Percentiles rank a stretch among this genome's conserved stretches.
Conservation (phyloP, 64 coral and sea anemone genomes). For the Montipora capricornis region DNA sequence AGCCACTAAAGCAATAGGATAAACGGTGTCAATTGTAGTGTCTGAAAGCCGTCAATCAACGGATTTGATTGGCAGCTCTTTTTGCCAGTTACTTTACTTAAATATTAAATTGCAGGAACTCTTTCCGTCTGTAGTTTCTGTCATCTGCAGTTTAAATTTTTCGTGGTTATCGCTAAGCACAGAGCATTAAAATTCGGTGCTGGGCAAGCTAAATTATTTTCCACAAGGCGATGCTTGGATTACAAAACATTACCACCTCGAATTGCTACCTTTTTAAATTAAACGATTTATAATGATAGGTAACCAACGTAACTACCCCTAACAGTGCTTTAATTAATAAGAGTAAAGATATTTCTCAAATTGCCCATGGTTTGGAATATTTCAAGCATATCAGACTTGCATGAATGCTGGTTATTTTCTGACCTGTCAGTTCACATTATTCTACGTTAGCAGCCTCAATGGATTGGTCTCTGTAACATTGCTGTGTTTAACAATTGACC, state of each 20-base stretch:
- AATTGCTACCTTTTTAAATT: background rate
- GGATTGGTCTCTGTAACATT: background rate
- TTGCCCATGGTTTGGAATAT: background rate
- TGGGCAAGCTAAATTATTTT: background rate
- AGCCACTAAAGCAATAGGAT: background rate
- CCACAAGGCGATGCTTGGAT: background rate
- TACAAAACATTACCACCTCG: background rate
- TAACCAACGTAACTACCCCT: slow-evolving; percentile 7
- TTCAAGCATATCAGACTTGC: background rate
- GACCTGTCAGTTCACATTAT: background rate
- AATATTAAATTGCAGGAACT: background rate
- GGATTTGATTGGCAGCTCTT: background rate
- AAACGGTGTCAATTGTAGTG: slow-evolving; percentile 21
- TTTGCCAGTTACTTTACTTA: background rate
- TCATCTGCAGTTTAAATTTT: background rate
- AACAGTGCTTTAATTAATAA: background rate
- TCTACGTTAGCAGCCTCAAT: background rate
- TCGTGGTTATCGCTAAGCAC: background rate
- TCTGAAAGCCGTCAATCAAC: background rate
- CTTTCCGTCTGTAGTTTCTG: background rate
- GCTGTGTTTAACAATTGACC: no score
- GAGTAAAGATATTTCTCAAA: background rate
- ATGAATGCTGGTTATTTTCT: slow-evolving; percentile 5
- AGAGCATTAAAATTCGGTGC: background rate
- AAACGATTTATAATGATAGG: slow-evolving; percentile 15